Evolutionary conservation across 2,797 vertebrate genomes (phyloP).

Genomic region (Myotis findleyi): DNA sequence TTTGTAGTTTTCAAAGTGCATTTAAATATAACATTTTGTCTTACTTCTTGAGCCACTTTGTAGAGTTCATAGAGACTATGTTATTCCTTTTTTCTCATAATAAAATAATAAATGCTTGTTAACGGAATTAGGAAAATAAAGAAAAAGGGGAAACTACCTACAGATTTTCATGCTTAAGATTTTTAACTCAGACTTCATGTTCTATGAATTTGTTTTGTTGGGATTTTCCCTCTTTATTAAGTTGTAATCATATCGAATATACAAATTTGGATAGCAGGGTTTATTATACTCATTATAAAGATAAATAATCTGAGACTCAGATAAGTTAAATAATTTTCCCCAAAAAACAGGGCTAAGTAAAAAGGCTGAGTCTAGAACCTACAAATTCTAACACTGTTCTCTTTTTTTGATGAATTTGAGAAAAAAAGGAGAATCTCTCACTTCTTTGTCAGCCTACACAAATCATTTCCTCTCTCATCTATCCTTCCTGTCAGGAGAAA

Average conservation of each 20-base stretch:
- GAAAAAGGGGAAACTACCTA: neutral
- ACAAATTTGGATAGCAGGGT: conserved; percentile 1
- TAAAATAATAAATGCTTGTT: conserved; percentile 32
- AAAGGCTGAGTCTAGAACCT: neutral
- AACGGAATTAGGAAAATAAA: conserved; percentile 40
- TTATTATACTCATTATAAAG: conserved; percentile 39
- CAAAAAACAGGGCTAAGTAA: neutral
- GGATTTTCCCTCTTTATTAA: neutral
- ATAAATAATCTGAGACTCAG: neutral
- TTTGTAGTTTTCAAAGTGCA: neutral
- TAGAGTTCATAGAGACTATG: neutral
- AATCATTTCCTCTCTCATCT: neutral
- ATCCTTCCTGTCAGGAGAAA: neutral
- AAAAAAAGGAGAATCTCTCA: neutral
- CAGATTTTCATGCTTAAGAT: neutral
- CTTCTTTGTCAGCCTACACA: neutral
- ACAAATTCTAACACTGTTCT: neutral
- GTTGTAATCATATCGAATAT: conserved; percentile 7
- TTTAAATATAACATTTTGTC: neutral
- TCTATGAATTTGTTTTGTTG: neutral
- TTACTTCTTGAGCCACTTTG: neutral
- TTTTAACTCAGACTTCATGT: neutral
- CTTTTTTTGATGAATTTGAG: conserved; percentile 12
- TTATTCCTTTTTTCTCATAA: neutral
- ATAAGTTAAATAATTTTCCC: neutral